phyloP scores from a whole-genome alignment of 2,888 invertebrate genomes.

The Eupithecia dodoneata region DNA sequence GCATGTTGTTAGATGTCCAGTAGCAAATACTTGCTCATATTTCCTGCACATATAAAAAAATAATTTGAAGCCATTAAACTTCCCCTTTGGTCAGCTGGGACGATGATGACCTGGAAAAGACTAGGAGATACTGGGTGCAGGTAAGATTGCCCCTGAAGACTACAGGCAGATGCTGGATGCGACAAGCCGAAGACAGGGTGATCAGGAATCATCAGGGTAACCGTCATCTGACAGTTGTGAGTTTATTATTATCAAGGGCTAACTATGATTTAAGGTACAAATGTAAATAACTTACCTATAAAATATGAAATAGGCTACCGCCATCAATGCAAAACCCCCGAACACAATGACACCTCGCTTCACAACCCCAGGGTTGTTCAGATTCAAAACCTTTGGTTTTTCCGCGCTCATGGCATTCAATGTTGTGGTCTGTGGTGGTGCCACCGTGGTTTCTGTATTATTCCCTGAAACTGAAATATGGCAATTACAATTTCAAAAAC shows the following conservation, averaged over 20 bases:
- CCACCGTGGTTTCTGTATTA: constrained; percentile 19
- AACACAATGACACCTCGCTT: constrained; percentile 78
- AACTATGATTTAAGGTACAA: neutral
- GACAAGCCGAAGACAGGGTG: neutral
- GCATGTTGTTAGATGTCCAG: neutral
- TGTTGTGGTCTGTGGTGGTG: constrained; percentile 26
- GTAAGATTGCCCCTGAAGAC: neutral
- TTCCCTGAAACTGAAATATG: constrained; percentile 33
- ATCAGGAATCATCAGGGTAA: neutral
- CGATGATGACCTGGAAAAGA: neutral
- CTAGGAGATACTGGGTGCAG: neutral
- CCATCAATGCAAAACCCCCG: constrained; percentile 76
- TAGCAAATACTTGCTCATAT: neutral
- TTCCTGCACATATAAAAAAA: neutral
- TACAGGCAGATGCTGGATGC: neutral
- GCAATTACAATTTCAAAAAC: neutral
- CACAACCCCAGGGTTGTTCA: constrained; percentile 72
- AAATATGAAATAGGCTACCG: constrained; percentile 75
- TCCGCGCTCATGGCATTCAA: constrained; percentile 43
- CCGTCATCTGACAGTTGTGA: neutral
- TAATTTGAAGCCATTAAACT: neutral
- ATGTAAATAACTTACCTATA: constrained; percentile 67
- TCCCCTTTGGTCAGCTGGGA: neutral
- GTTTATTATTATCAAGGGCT: neutral
- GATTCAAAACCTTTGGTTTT: constrained; percentile 55